Percentiles rank a stretch among this genome's conserved stretches.
These are phyloP conservation scores for Tympanoctomys barrerae DNA, from an alignment of 2,797 vertebrate genomes.

Conservation along the genomic window DNA sequence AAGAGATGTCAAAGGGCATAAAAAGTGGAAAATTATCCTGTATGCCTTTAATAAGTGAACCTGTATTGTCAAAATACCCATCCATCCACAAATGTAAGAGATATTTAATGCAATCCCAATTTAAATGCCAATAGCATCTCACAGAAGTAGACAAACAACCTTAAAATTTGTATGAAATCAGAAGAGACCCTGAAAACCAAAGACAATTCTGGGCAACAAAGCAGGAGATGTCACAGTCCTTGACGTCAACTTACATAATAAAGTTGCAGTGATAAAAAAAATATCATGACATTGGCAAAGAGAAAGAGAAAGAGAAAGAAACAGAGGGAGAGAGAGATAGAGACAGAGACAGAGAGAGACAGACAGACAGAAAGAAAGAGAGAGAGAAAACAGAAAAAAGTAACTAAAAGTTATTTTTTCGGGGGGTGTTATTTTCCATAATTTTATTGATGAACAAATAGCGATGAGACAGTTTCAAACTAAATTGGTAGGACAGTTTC, in stretches of 20 bases:
- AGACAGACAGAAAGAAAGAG: no score
- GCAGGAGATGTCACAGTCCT: neutral
- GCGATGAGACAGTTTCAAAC: no score
- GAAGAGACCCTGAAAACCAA: neutral
- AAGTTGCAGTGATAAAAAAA: neutral
- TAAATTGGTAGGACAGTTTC: no score
- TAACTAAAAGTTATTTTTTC: no score
- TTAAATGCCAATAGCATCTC: neutral
- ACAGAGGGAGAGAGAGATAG: neutral
- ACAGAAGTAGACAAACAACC: neutral
- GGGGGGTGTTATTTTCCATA: no score
- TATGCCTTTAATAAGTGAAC: neutral
- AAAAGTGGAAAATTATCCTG: neutral
- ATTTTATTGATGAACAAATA: no score
- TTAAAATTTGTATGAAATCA: neutral
- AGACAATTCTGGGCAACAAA: neutral
- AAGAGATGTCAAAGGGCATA: neutral
- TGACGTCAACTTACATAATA: neutral
- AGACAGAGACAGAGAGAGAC: neutral
- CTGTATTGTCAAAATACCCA: neutral
- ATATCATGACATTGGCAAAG: neutral
- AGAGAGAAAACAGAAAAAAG: no score
- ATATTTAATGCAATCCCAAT: neutral
- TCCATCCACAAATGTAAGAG: neutral
- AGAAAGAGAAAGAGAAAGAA: neutral